Base-by-base conservation (phyloP, 2,797 vertebrate genomes). In the Lerista edwardsae region DNA sequence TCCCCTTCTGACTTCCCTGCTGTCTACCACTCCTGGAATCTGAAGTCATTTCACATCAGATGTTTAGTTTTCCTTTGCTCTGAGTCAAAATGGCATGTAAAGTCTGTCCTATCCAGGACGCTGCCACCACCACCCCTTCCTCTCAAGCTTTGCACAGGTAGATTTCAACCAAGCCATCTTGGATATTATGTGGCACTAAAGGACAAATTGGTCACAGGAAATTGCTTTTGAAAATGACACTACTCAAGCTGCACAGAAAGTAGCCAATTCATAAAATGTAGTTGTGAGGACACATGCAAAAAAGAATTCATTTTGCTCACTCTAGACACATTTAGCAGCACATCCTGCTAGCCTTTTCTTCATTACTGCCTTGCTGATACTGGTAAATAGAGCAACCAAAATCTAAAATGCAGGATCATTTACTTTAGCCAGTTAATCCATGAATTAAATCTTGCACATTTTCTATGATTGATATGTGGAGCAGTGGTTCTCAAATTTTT, bases 51-150 rank as follows among this genome's bases (percentile, higher is more conserved):
- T 92, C 88, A 86, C 81, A 86, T 85, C 75, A 81, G 91, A 83
- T 92, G 84, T 92, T 95, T 95, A 91, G 93, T 94, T 95, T 92
- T 81, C 89, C 91, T 91, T 93, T 95, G 93, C 94, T 94, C 88
- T 39, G 89, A 88, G 84, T 90, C 84, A 95, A 61, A 93, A 91
- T 85, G 69, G 91, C 91, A 93, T 89, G 91, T 86, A 93, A 93
- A 95, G 84, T 78, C 88, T 84, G 92, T 67, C 90, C 95, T 95
- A 87, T 92, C 88, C 93, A 94, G 93, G 94, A 94, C 85, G 92
- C 93, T 84, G 57, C 72, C 84, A 29, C 93, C 85, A 61, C 72
- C 84, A 29, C 4, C n/a, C 3, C 39, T 17, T 27, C 77, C 21
- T 36, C 41, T 44, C 23, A 6, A 72, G 65, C 67, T 21, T 78